A percentile compares a stretch with the other conserved stretches of the same genome.
These are phyloP conservation scores for Pteruthius melanotis DNA, from an alignment of 2,113 vertebrate genomes.

Conservation along the genomic window DNA sequence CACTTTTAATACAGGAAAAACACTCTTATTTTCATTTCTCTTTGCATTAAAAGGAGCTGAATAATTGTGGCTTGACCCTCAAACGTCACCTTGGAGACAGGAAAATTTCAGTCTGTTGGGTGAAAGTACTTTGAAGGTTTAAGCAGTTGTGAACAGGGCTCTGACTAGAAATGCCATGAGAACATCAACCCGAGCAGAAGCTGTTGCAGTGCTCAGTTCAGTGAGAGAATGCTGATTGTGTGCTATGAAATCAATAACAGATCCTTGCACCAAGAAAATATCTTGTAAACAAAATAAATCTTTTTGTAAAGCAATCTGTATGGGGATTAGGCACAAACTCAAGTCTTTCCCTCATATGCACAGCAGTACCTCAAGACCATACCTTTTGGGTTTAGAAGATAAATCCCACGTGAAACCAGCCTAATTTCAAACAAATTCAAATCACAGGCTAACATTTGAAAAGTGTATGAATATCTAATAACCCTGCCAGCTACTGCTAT, in stretches of 20 bases:
- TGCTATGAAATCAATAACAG: neutral
- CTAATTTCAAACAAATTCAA: neutral
- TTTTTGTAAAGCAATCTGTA: neutral
- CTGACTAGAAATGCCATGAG: neutral
- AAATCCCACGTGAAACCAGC: neutral
- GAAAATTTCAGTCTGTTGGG: neutral
- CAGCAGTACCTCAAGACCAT: neutral
- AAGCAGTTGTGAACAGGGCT: neutral
- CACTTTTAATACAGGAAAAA: neutral
- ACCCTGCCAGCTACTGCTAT: neutral
- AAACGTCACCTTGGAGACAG: neutral
- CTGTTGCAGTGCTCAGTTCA: neutral
- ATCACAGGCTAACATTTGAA: neutral
- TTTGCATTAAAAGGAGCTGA: neutral
- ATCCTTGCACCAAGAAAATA: neutral
- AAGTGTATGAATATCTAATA: neutral
- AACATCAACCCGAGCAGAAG: neutral
- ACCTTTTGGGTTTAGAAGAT: neutral
- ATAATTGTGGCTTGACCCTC: neutral
- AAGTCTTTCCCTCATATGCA: neutral
- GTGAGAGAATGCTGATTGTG: neutral
- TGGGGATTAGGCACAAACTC: neutral
- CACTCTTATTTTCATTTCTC: neutral
- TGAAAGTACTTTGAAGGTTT: neutral
- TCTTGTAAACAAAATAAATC: neutral